These are phyloP conservation scores for Chaunax sp. DNA, from an alignment of 2,797 vertebrate genomes.

Conservation along the genomic window DNA sequence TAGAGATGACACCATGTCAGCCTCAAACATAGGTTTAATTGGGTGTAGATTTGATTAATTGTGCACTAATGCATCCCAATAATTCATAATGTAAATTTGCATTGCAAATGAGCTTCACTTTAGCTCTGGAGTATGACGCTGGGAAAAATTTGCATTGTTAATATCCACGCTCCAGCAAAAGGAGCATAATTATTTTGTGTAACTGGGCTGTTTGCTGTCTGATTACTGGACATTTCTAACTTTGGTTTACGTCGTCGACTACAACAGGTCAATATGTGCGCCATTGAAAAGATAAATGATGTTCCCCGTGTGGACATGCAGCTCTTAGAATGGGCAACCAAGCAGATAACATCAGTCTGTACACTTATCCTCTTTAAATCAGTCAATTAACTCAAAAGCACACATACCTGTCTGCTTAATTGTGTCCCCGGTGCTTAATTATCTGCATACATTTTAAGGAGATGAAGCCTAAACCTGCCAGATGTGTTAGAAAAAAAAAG, in stretches of 20 bases:
- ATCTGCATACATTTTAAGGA: slow-evolving; percentile 69
- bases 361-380: slow-evolving; percentile 72
- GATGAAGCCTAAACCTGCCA: slow-evolving; percentile 61
- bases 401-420: slow-evolving; percentile 79
- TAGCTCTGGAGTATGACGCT: slow-evolving; percentile 14
- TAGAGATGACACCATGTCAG: slow-evolving; percentile 25
- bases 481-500: slow-evolving; percentile 27
- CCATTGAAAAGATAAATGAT: slow-evolving; percentile 62
- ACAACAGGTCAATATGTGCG: slow-evolving; percentile 35
- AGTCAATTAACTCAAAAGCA: slow-evolving; percentile 77
- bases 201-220: slow-evolving; percentile 36
- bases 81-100: slow-evolving; percentile 49
- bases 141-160: slow-evolving; percentile 41
- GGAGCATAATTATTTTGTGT: slow-evolving; percentile 11
- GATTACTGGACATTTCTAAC: slow-evolving; percentile 35
- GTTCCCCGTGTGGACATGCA: slow-evolving; percentile 34
- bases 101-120: slow-evolving; percentile 27
- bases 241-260: slow-evolving; percentile 34
- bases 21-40: slow-evolving; percentile 54
- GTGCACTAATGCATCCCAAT: slow-evolving; percentile 40
- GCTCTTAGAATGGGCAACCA: slow-evolving; percentile 48
- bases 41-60: slow-evolving; percentile 57
- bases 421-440: slow-evolving; percentile 80
- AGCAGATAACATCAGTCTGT: slow-evolving; percentile 66
- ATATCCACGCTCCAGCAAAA: slow-evolving; percentile 36